phyloP scores from a whole-genome alignment of 2,888 invertebrate genomes.

The Anodontia alba region DNA sequence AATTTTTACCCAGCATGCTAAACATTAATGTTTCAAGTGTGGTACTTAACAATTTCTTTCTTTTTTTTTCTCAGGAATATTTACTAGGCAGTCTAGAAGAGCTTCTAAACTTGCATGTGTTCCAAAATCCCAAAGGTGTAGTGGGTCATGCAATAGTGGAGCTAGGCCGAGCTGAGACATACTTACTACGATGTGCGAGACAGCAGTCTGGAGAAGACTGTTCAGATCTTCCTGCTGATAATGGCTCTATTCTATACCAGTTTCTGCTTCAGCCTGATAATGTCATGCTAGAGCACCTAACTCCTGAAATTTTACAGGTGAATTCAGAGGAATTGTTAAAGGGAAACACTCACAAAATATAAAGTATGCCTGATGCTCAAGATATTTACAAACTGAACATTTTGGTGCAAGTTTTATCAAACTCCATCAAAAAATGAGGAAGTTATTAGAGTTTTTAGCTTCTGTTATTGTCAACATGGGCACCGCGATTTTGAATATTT shows the following conservation, averaged over 20 bases:
- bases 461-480: too few relatives aligned
- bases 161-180: constrained; percentile 87
- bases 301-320: constrained; percentile 87
- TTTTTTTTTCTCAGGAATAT: constrained; percentile 84
- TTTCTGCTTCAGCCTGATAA: constrained; percentile 88
- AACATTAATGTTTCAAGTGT: too few relatives aligned
- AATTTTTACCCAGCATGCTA: too few relatives aligned
- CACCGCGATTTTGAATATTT: too few relatives aligned
- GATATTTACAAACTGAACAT: too few relatives aligned
- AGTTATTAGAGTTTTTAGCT: too few relatives aligned
- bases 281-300: constrained; percentile 87
- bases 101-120: constrained; percentile 87
- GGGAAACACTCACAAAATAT: too few relatives aligned
- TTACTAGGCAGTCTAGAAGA: constrained; percentile 86
- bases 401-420: too few relatives aligned
- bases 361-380: too few relatives aligned
- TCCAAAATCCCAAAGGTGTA: constrained; percentile 85
- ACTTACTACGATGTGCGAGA: constrained; percentile 86
- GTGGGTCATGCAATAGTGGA: constrained; percentile 87
- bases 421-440: too few relatives aligned
- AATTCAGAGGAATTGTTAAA: constrained; percentile 35
- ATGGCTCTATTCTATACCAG: constrained; percentile 87
- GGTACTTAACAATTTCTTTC: too few relatives aligned
- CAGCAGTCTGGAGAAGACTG: constrained; percentile 86
- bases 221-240: constrained; percentile 87